Base-by-base conservation (phyloP, 2,113 vertebrate species). In the Suricata suricatta region DNA sequence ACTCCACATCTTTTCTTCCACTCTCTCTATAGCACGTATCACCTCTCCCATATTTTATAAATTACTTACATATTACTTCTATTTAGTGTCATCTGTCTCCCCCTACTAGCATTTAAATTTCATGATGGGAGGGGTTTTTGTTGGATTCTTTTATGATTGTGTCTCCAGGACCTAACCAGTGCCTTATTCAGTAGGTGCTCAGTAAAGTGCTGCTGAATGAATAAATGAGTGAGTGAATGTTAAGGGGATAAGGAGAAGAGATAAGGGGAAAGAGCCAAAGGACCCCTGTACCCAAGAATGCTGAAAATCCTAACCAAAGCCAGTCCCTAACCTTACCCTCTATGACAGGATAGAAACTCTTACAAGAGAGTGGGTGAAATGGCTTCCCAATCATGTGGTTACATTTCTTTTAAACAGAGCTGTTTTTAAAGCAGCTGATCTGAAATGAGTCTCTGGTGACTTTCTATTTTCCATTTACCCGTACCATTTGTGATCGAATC, bases 371-470 rank as follows among this genome's bases (percentile, higher is more conserved):
- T 81, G n/a, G 64, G 88, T 85, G 88, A 92, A 95, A 76, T 17
- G 63, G 69, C 89, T 96, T 94, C 84, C 85, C 72, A 87, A 77
- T 38, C 38, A 25, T 38, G 81, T 89, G 94, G 93, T 91, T 52
- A 23, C 52, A 54, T 89, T 95, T 93, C 54, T 74, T 96, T 76
- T 96, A 97, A 93, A 91, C 9, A 79, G 86, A 88, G 66, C 5
- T 66, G 0, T 91, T 98, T 93, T 76, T 57, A 72, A 72, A 95
- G 63, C 41, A 25, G 44, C 35, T 86, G 82, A 85, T 91, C 81
- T 44, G 21, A 88, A 94, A 84, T 25, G 72, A 96, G 23, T 66
- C 54, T 17, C n/a, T 47, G 17, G 38, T 94, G 88, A 91, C 69
- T 80, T 91, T 89, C 83, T 90, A 2, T 60, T 88, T 94, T 76